A percentile compares a stretch with the other conserved stretches of the same genome.
Evolutionary conservation across 2,888 invertebrate species (phyloP).

Genomic region (Drosophila paucipuncta): DNA sequence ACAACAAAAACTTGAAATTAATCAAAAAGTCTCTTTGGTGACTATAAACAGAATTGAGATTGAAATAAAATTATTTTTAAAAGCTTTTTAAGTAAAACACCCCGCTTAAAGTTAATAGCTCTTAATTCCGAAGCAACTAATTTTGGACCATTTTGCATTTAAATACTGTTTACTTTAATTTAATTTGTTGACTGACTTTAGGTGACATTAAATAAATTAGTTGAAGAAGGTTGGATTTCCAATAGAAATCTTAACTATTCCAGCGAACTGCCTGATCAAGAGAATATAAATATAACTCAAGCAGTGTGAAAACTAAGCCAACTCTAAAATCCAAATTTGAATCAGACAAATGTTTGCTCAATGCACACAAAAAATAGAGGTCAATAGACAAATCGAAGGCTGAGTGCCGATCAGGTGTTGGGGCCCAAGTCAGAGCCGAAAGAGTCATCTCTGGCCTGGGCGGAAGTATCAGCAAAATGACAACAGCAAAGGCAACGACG

Average conservation of each 20-base stretch:
- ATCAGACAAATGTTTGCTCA: background rate
- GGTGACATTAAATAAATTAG: background rate
- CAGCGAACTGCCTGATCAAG: background rate
- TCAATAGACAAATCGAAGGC: slow-evolving; percentile 84
- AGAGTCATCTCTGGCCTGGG: slow-evolving; percentile 29
- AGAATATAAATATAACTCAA: too few relatives aligned
- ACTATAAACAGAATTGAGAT: background rate
- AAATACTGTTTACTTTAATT: too few relatives aligned
- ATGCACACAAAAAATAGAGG: slow-evolving; percentile 61
- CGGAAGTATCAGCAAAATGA: slow-evolving; percentile 65
- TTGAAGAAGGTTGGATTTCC: background rate
- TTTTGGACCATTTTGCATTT: background rate
- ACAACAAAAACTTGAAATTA: too few relatives aligned
- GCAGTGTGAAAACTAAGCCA: slow-evolving; percentile 5
- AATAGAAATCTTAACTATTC: background rate
- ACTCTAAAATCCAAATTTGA: slow-evolving; percentile 4
- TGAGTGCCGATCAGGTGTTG: slow-evolving; percentile 48
- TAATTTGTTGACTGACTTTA: background rate
- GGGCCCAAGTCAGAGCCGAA: slow-evolving; percentile 7
- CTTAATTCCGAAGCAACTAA: background rate
- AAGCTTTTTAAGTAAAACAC: background rate
- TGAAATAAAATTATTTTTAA: background rate
- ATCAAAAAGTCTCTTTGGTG: too few relatives aligned
- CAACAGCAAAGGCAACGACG: slow-evolving; percentile 11
- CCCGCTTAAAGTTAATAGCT: background rate